Base-by-base conservation (phyloP, 2,113 vertebrate species). In the Pica pica region DNA sequence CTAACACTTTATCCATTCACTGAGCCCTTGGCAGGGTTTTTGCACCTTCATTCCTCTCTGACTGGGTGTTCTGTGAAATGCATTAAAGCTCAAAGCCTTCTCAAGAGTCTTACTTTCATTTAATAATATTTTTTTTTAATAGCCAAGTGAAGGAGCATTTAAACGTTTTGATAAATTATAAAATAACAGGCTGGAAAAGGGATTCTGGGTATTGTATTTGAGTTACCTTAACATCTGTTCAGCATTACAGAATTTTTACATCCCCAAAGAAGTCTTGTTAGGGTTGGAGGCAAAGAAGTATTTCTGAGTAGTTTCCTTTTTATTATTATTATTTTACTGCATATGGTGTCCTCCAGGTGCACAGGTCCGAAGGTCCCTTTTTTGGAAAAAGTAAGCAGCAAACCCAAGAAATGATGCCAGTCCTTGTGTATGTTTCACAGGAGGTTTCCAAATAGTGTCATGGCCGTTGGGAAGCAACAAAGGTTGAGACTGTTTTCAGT, bases 61-160 rank as follows among this genome's bases (percentile, higher is more conserved):
- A 77, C 90, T 90, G 81, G 61, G 70, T 87, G 78, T 95, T 94
- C 91, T 91, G 91, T 76, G 57, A 91, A 95, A 93, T 1, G 1
- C 78, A 67, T 91, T 95, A 96, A 87, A 94, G 33, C 91, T 95
- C 46, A 79, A 95, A 88, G 71, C 33, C 67, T 77, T 87, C 57
- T 89, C 89, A 83, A 93, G 70, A 82, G 42, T 35, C 67, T 94
- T 96, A 85, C 87, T 91, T 95, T 65, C 78, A 65, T 87, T 91
- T 95, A 94, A 91, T 91, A 94, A 78, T 81, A 42, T 89, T 89
- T 92, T 92, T 92, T 93, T 95, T 85, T 83, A 89, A 90, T 83
- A 95, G 23, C 35, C 59, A 85, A 82, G 50, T 59, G 55, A 80
- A 93, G 47, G 59, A 93, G 46, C 83, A 74, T 85, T 87, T 83